Base-by-base conservation (phyloP, 2,113 vertebrate species). In the Brachyhypopomus gauderio region DNA sequence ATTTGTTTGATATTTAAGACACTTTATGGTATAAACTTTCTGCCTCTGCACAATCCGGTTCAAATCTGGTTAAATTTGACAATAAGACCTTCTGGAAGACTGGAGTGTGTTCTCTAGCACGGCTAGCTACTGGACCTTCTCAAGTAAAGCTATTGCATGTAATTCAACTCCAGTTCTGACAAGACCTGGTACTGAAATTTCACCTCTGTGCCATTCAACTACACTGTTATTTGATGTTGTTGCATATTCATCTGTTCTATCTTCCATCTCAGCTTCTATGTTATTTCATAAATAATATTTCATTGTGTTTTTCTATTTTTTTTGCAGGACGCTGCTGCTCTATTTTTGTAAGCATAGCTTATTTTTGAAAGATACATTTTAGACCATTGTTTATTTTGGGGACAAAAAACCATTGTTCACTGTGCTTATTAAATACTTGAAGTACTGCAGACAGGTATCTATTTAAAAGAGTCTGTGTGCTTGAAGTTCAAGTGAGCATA, bases 401-500 rank as follows among this genome's bases (percentile, higher is more conserved):
- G 12, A 11, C 45, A 52, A 7, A 52, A 52, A 14, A 9, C 4
- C 45, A 6, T 48, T 48, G 45, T 48, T 48, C 45, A 48, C 45
- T 52, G 45, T 45, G 41, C 12, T 52, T 52, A 52, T 52, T 12
- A 30, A 27, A 30, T 16, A 79, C n/a, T 66, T 38, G 58, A 71
- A 48, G 8, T 41, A 4, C 23, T 79, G 0, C 34, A 45, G 48
- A n/a, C 16, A 69, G 64, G 23, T 38, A 56, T 75, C n/a, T 55
- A 75, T 41, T 77, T 74, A 80, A 84, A 80, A 58, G 63, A 64
- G 69, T 58, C 62, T 52, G 60, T 76, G 52, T 71, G 36, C 45
- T 20, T 75, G 41, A 75, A 66, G 67, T 58, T 81, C 41, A 58
- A 84, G 72, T 77, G 76, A 75, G 78, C 69, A 56, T 72, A 58